Conservation (phyloP, 1,140 invertebrate species). For the Meloidogyne exigua region DNA sequence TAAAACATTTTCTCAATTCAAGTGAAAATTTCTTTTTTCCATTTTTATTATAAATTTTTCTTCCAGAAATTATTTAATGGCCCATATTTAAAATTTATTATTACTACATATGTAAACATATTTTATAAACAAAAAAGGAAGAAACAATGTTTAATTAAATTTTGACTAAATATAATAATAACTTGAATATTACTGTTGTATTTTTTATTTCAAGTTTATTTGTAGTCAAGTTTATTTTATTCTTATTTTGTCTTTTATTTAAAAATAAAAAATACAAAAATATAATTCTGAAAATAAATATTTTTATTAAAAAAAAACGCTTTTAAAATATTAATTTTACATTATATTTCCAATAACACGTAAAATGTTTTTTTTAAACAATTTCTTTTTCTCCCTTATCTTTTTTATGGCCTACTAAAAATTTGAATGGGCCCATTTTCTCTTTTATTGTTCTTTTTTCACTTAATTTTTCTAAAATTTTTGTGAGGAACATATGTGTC, state of each 20-base stretch:
- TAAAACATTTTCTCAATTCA: no score
- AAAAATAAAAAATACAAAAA: no score
- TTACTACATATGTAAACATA: no score
- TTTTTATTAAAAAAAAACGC: not conserved
- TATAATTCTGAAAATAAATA: no score
- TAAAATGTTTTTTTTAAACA: not conserved
- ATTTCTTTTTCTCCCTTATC: not conserved
- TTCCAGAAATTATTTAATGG: not conserved
- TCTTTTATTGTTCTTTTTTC: not conserved
- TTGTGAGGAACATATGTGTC: not conserved
- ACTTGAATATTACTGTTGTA: no score
- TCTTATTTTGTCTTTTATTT: not conserved
- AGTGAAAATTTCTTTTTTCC: no score
- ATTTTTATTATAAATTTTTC: no score
- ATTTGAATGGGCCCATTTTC: not conserved
- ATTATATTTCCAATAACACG: not conserved
- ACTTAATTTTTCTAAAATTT: constrained; percentile 1
- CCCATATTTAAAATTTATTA: constrained; percentile 9
- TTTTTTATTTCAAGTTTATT: no score
- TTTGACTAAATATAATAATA: no score
- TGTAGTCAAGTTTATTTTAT: not conserved
- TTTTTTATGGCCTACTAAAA: not conserved
- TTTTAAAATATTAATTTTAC: not conserved
- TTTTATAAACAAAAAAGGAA: no score
- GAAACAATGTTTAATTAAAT: no score